Evolutionary conservation across 2,113 vertebrate species (phyloP).

Genomic region (Illadopsis cleaveri): DNA sequence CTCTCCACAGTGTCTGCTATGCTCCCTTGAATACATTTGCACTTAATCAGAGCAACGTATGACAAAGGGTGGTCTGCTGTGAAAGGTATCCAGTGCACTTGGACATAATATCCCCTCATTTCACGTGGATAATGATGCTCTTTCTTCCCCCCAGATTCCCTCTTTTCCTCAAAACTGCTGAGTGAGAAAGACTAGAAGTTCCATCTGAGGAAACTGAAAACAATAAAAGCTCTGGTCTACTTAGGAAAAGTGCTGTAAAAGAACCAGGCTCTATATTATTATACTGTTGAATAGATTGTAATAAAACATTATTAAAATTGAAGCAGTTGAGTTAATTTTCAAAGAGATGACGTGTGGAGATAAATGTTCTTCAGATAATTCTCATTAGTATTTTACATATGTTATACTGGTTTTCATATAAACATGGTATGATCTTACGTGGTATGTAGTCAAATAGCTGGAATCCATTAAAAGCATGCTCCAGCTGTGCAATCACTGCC

Average conservation of each 20-base stretch:
- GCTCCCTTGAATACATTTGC: slow-evolving; percentile 23
- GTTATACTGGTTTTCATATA: background rate
- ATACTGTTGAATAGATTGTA: background rate
- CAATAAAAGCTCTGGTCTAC: background rate
- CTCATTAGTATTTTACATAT: background rate
- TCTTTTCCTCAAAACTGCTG: slow-evolving; percentile 1
- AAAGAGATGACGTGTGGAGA: background rate
- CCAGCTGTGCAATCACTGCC: slow-evolving; percentile 51
- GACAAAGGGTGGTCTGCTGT: background rate
- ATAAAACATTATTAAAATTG: background rate
- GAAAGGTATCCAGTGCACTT: background rate
- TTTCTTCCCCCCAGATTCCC: background rate
- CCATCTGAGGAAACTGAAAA: background rate
- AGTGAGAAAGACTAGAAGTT: background rate
- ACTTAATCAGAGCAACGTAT: background rate
- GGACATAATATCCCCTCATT: background rate
- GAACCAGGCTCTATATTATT: background rate
- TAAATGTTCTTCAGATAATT: background rate
- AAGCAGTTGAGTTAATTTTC: background rate
- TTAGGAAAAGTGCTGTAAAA: background rate
- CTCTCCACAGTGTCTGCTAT: background rate
- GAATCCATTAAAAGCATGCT: slow-evolving; percentile 42
- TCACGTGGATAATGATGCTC: background rate
- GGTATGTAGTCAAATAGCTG: slow-evolving; percentile 29
- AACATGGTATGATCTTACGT: background rate